Percentiles rank a stretch among this genome's conserved stretches.
These are phyloP conservation scores for Onychostruthus taczanowskii DNA, from an alignment of 2,113 vertebrate genomes.

Conservation along the genomic window DNA sequence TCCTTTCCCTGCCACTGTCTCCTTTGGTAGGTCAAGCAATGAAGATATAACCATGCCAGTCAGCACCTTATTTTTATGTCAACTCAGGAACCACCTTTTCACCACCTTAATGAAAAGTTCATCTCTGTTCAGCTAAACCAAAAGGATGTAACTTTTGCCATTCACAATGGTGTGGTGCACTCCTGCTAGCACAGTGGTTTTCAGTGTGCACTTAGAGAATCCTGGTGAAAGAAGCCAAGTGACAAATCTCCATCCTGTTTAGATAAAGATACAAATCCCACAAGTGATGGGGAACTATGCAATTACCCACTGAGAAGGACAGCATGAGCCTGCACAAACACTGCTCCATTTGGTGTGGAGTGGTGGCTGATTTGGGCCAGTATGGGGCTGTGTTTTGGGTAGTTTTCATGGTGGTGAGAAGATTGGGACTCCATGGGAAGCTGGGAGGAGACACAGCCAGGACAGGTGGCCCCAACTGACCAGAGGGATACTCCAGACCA, in stretches of 20 bases:
- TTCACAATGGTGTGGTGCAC: fast-evolving
- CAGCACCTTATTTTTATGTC: neutral
- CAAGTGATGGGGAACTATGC: neutral
- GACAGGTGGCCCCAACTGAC: neutral
- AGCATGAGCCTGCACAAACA: neutral
- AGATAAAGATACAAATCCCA: neutral
- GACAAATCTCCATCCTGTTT: neutral
- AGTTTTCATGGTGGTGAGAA: neutral
- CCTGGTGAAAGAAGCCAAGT: neutral
- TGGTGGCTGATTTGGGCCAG: neutral
- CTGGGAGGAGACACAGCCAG: neutral
- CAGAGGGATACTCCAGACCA: neutral
- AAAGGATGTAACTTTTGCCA: neutral
- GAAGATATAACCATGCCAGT: neutral
- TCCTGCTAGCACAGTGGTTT: too few relatives aligned
- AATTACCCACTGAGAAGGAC: neutral
- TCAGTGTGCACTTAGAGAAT: neutral
- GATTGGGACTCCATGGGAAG: neutral
- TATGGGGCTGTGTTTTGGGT: neutral
- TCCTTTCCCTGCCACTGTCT: neutral
- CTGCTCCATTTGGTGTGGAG: neutral
- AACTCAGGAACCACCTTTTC: neutral
- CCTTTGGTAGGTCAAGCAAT: neutral
- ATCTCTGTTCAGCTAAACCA: neutral
- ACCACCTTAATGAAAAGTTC: neutral